These are phyloP conservation scores for Paramormyrops kingsleyae DNA, from an alignment of 2,113 vertebrate genomes.

Conservation along the genomic window DNA sequence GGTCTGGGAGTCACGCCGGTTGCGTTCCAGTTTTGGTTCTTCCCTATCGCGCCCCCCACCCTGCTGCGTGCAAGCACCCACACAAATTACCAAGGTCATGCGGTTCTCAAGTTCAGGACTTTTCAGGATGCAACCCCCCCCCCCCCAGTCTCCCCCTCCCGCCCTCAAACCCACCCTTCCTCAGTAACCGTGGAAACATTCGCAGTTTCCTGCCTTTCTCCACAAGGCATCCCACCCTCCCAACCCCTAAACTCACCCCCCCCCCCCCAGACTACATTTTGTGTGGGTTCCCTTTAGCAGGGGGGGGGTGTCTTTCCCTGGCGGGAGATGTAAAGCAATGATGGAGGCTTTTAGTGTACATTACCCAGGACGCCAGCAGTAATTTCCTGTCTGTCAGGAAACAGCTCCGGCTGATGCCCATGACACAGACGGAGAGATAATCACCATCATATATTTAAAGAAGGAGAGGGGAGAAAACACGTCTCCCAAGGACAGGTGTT, in stretches of 20 bases:
- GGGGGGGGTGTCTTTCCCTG: slow-evolving; percentile 9
- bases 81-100: slow-evolving; percentile 15
- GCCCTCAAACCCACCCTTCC: not conserved
- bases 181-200: not conserved
- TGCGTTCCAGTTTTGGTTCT: slow-evolving; percentile 16
- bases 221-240: not conserved
- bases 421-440: slow-evolving; percentile 41
- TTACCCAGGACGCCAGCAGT: slow-evolving; percentile 43
- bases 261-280: not conserved
- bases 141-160: too few species aligned
- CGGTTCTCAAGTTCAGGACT: not conserved
- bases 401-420: slow-evolving; percentile 34
- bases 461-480: slow-evolving; percentile 28
- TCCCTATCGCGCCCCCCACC: not conserved
- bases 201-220: not conserved
- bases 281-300: not conserved
- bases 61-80: not conserved
- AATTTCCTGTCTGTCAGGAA: slow-evolving; percentile 42
- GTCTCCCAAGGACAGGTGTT: slow-evolving; percentile 46
- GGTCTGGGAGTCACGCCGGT: slow-evolving; percentile 16
- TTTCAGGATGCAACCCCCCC: not conserved
- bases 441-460: slow-evolving; percentile 48
- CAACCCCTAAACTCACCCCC: not conserved
- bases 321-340: slow-evolving; percentile 31
- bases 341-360: slow-evolving; percentile 38